Conservation (phyloP, 2,113 vertebrate species). For the Otus sunia region DNA sequence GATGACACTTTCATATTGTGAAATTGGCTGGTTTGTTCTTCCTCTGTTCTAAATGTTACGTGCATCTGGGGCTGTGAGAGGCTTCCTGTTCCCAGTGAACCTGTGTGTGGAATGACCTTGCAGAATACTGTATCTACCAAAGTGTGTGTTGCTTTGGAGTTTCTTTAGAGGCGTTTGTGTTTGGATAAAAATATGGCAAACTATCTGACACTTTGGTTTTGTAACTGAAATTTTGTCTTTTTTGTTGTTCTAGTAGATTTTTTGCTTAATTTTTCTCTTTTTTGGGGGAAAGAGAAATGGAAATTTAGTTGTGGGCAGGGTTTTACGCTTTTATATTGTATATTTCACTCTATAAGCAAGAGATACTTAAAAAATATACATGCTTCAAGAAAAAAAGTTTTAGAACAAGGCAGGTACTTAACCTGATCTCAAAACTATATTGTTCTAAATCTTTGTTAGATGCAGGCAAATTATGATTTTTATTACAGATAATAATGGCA, state of each 20-base stretch:
- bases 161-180: neutral
- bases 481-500: neutral
- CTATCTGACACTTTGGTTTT: neutral
- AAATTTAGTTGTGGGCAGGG: neutral
- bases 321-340: neutral
- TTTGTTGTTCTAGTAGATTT: neutral
- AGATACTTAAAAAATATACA: neutral
- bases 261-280: neutral
- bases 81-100: constrained; percentile 14
- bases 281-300: neutral
- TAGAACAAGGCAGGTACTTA: neutral
- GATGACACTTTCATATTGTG: neutral
- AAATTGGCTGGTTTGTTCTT: constrained; percentile 51
- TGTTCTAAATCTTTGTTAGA: neutral
- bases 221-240: neutral
- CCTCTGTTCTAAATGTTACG: constrained; percentile 1
- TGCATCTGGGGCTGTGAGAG: neutral
- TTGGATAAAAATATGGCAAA: neutral
- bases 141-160: neutral
- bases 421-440: neutral
- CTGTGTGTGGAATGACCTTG: neutral
- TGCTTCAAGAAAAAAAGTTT: neutral
- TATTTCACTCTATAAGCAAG: neutral
- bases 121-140: neutral
- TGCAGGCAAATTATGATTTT: neutral